These are phyloP conservation scores for Dendroctonus ponderosae DNA, from an alignment of 1,140 invertebrate genomes.

Conservation along the genomic window DNA sequence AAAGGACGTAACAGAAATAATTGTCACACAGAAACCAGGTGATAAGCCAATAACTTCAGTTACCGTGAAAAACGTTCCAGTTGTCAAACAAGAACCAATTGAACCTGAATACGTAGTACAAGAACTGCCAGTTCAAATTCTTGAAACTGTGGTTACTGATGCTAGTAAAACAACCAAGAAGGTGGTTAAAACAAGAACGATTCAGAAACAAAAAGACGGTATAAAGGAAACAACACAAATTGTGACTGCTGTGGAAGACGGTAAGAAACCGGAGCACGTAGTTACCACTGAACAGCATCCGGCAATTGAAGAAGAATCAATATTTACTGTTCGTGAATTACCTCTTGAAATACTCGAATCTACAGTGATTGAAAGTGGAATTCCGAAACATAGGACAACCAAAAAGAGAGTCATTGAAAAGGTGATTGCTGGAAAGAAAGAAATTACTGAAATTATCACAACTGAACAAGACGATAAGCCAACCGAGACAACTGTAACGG, in stretches of 20 bases:
- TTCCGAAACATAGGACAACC: constrained; percentile 41
- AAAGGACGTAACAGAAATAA: constrained; percentile 43
- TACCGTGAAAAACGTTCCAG: constrained; percentile 42
- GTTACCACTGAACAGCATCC: constrained; percentile 47
- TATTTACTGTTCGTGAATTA: constrained; percentile 45
- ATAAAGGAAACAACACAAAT: constrained; percentile 48
- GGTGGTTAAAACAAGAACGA: constrained; percentile 43
- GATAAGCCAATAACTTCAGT: constrained; percentile 48
- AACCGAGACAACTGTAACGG: constrained; percentile 44
- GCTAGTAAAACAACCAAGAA: constrained; percentile 40
- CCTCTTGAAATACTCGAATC: constrained; percentile 40
- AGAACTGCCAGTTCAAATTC: constrained; percentile 47
- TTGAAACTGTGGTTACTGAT: constrained; percentile 40
- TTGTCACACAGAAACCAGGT: constrained; percentile 42
- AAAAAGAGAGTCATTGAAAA: constrained; percentile 37
- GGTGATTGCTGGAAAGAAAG: constrained; percentile 34
- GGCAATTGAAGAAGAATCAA: constrained; percentile 34
- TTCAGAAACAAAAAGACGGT: constrained; percentile 44
- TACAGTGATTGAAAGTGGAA: constrained; percentile 38
- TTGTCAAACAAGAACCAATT: constrained; percentile 32
- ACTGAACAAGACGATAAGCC: constrained; percentile 51
- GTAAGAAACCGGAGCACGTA: constrained; percentile 44
- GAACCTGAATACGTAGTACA: constrained; percentile 38
- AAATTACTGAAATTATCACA: constrained; percentile 44
- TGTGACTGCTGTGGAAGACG: constrained; percentile 48